Evolutionary conservation across 2,113 vertebrate species (phyloP), one percentile per base, ranked within the genome.

Genomic region (Pollachius pollachius): DNA sequence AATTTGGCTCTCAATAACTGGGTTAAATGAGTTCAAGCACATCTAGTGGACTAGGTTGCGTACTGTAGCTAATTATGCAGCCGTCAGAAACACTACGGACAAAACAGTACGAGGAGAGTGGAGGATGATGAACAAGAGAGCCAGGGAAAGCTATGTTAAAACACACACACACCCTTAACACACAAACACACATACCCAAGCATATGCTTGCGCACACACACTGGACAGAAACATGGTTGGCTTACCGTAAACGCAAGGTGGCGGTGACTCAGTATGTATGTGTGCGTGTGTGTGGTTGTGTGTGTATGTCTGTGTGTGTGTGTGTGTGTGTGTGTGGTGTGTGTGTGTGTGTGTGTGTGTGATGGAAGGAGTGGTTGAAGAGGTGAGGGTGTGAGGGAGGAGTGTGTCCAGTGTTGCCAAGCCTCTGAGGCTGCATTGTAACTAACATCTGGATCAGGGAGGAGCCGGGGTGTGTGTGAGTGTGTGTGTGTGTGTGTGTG

Each of bases 361-460:
- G 17, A n/a, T 30, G 21, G 54, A 16, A 57, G 54, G 54, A 17
- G 54, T 9, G 41, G 15, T 57, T 57, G 54, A n/a, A 57, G 54
- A n/a, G 13, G n/a, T 17, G 54, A 57, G 54, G 15, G 81, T 73
- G 70, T 76, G 64, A 85, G 81, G 80, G 81, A 73, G 83, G 79
- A 79, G 76, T 67, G 62, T 57, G 69, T 75, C 74, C 54, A 15
- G 9, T 73, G 82, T 76, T 71, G 27, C 79, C 74, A 79, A 77
- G 68, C 34, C 48, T 72, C 69, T 52, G 78, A 75, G 78, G 64
- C 0, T 70, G 69, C 65, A 80, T 82, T 75, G 71, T 59, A 48
- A 48, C 41, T 48, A 87, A 88, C 88, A 89, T 86, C 88, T 89
- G 85, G 80, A 84, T 83, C 23, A 48, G 75, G 74, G 73, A 75